Conservation (phyloP, 2,888 invertebrate species). For the Drosophila crucigera region DNA sequence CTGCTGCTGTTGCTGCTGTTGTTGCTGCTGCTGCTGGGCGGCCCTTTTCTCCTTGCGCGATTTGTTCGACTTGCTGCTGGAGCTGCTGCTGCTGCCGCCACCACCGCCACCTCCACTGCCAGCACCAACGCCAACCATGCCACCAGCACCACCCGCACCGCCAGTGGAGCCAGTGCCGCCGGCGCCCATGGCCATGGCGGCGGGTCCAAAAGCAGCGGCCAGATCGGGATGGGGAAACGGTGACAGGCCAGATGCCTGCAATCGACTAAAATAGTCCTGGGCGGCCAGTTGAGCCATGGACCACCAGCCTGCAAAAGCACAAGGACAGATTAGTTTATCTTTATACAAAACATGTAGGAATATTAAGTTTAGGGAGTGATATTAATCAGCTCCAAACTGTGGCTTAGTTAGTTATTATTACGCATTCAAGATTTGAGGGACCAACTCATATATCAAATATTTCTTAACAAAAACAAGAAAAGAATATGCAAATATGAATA, state of each 20-base stretch:
- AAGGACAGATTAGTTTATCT: background rate
- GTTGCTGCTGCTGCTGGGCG: conserved; percentile 79
- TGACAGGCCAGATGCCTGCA: conserved; percentile 92
- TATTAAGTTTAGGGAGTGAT: background rate
- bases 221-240: conserved; percentile 90
- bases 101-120: conserved; percentile 72
- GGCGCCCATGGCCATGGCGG: conserved; percentile 82
- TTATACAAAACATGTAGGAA: background rate
- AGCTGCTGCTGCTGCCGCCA: conserved; percentile 77
- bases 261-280: conserved; percentile 93
- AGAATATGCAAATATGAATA: background rate
- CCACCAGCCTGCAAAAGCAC: conserved; percentile 91
- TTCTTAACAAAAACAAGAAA: background rate
- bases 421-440: background rate
- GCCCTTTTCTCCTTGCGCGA: conserved; percentile 84
- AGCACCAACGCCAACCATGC: conserved; percentile 82
- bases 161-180: conserved; percentile 81
- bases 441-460: background rate
- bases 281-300: conserved; percentile 96
- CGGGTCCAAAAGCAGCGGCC: conserved; percentile 86
- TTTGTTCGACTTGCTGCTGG: conserved; percentile 83
- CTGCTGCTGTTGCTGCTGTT: conserved; percentile 81
- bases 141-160: conserved; percentile 71
- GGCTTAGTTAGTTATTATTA: background rate
- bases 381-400: background rate